Evolutionary conservation across 1,140 invertebrate species (phyloP).

Genomic region (Spodoptera litura): DNA sequence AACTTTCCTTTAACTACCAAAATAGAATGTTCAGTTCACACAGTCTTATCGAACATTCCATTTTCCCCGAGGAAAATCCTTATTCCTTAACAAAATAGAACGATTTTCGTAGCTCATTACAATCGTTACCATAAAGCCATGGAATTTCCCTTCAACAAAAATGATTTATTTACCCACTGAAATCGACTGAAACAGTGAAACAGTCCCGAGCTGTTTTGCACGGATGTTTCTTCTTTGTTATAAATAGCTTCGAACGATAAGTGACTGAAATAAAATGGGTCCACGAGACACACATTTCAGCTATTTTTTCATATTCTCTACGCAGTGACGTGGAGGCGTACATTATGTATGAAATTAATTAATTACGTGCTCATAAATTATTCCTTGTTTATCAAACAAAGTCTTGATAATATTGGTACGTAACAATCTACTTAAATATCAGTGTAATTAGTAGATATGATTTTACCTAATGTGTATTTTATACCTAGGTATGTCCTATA

Average conservation of each 20-base stretch:
- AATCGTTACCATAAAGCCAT: no score
- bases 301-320: neutral
- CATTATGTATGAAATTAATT: constrained; percentile 1
- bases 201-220: neutral
- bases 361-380: neutral
- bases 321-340: neutral
- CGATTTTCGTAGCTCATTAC: no score
- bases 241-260: constrained; percentile 14
- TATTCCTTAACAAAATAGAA: no score
- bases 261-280: constrained; percentile 20
- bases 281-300: constrained; percentile 3
- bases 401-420: no score
- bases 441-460: neutral
- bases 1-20: no score
- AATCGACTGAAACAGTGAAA: neutral
- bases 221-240: constrained; percentile 1
- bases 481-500: neutral
- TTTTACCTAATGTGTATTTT: neutral
- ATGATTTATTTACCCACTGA: no score
- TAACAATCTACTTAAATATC: neutral
- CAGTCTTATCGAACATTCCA: no score
- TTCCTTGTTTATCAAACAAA: no score
- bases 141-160: no score
- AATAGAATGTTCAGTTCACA: no score
- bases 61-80: no score